phyloP scores from a whole-genome alignment of 2,888 invertebrate species.

The Nesidiocoris tenuis region DNA sequence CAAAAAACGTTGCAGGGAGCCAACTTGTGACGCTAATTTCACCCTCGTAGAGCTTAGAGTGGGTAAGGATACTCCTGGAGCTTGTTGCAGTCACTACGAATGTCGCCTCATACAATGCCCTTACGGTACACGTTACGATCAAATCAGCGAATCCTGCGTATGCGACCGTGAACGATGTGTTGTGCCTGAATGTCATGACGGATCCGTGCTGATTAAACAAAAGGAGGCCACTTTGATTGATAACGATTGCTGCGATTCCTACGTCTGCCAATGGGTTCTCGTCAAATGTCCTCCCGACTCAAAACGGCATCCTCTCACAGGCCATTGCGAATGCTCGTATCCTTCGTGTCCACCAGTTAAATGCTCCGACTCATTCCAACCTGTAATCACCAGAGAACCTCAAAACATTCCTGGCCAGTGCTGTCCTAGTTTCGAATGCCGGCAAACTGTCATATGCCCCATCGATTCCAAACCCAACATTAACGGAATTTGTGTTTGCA shows the following conservation, averaged over 20 bases:
- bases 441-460: not conserved
- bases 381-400: not conserved
- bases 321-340: too few relatives aligned
- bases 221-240: not conserved
- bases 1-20: too few relatives aligned
- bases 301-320: too few relatives aligned
- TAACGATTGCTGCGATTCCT: not conserved
- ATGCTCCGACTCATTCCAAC: too few relatives aligned
- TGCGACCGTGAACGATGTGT: not conserved
- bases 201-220: too few relatives aligned
- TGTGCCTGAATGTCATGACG: not conserved
- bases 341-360: not conserved
- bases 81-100: not conserved
- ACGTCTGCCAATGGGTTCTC: not conserved
- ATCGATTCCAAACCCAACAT: not conserved
- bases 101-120: not conserved
- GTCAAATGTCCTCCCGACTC: conserved; percentile 5
- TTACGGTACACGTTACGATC: not conserved
- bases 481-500: not conserved
- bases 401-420: not conserved
- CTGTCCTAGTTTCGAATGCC: not conserved
- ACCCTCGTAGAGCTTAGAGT: too few relatives aligned
- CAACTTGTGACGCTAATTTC: too few relatives aligned
- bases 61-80: not conserved
- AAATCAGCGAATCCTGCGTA: not conserved